phyloP scores from a whole-genome alignment of 2,888 invertebrate genomes.

The Miltochrista miniata region DNA sequence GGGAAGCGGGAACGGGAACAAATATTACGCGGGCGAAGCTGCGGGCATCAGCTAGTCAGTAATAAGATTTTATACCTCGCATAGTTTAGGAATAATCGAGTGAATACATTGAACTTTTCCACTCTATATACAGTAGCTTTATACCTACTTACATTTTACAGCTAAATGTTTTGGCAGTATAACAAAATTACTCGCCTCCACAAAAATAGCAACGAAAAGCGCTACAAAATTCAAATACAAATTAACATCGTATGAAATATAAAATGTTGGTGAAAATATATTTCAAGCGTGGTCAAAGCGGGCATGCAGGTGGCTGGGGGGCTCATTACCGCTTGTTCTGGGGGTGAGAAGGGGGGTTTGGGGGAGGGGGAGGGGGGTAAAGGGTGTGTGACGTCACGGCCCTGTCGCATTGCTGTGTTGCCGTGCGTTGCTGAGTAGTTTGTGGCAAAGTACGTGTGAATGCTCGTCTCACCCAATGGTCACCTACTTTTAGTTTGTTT shows the following conservation, averaged over 20 bases:
- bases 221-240: conserved; percentile 6
- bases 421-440: conserved; percentile 15
- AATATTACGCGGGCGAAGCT: too few relatives aligned
- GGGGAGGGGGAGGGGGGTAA: conserved; percentile 1
- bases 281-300: conserved; percentile 47
- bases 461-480: neutral
- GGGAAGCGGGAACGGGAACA: too few relatives aligned
- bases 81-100: too few relatives aligned
- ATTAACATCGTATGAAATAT: conserved; percentile 7
- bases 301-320: conserved; percentile 35
- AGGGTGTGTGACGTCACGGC: conserved; percentile 55
- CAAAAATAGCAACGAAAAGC: neutral
- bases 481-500: conserved; percentile 12
- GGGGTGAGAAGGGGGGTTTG: conserved; percentile 4
- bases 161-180: too few relatives aligned
- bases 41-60: too few relatives aligned
- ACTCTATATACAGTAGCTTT: too few relatives aligned
- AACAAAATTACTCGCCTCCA: neutral
- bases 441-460: conserved; percentile 10
- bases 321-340: conserved; percentile 44
- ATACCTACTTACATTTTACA: too few relatives aligned
- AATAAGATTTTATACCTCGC: too few relatives aligned
- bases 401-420: conserved; percentile 63
- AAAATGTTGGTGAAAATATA: conserved; percentile 30
- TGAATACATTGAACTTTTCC: too few relatives aligned